phyloP scores from a whole-genome alignment of 2,888 invertebrate species.

The Drosophila percnosoma region DNA sequence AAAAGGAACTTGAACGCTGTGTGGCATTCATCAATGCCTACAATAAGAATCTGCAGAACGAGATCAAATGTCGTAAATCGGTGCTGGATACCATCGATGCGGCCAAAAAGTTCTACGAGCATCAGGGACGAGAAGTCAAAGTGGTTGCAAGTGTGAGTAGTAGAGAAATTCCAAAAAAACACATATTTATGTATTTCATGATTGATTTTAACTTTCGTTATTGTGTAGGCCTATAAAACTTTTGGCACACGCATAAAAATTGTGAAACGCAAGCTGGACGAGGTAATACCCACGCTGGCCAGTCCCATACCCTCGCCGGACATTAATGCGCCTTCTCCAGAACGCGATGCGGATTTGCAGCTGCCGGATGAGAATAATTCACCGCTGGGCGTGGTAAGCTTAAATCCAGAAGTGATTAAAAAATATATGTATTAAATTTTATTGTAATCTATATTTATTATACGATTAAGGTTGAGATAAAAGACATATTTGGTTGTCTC shows the following conservation, averaged over 20 bases:
- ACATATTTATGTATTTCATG: not conserved
- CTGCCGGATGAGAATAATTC: constrained; percentile 87
- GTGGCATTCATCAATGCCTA: constrained; percentile 92
- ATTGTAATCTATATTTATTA: not conserved
- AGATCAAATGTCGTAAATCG: constrained; percentile 92
- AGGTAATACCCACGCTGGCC: constrained; percentile 90
- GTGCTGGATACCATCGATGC: constrained; percentile 92
- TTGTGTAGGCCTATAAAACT: constrained; percentile 94
- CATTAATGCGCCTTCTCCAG: constrained; percentile 90
- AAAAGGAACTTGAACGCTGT: constrained; percentile 93
- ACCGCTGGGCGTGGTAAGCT: constrained; percentile 71
- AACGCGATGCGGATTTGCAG: constrained; percentile 92
- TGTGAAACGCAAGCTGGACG: constrained; percentile 93
- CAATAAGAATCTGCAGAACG: constrained; percentile 91
- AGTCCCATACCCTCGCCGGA: constrained; percentile 88
- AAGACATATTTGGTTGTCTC: constrained; percentile 17
- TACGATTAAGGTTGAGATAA: constrained; percentile 13
- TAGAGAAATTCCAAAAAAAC: fast-evolving
- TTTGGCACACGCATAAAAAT: constrained; percentile 95
- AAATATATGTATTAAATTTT: not conserved
- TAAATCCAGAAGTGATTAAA: not conserved
- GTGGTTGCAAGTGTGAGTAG: constrained; percentile 96
- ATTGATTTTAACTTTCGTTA: not conserved
- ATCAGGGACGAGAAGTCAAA: constrained; percentile 96
- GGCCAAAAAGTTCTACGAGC: constrained; percentile 94